phyloP scores from a whole-genome alignment of 2,888 invertebrate genomes.

The Orthosia gracilis region DNA sequence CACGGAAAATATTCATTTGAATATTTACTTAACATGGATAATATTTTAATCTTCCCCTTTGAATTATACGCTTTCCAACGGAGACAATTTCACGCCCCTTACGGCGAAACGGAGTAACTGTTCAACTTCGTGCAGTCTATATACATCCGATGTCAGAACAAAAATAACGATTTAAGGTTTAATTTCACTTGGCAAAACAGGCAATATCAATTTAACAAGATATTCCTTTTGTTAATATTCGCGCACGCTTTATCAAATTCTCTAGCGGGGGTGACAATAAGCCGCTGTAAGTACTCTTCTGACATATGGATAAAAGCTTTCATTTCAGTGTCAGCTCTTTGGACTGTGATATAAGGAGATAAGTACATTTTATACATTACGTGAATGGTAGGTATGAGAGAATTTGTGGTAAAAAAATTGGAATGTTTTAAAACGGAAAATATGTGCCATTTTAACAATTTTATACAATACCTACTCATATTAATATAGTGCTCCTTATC shows the following conservation, averaged over 20 bases:
- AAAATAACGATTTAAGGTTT: slow-evolving; percentile 69
- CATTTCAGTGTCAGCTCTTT: slow-evolving; percentile 90
- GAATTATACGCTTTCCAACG: slow-evolving; percentile 91
- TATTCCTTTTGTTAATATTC: slow-evolving; percentile 92
- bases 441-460: not conserved
- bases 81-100: slow-evolving; percentile 90
- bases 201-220: slow-evolving; percentile 91
- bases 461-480: not conserved
- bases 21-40: slow-evolving; percentile 92
- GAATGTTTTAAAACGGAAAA: not conserved
- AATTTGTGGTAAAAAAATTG: not conserved
- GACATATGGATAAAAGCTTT: slow-evolving; percentile 92
- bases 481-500: not conserved
- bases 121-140: slow-evolving; percentile 74
- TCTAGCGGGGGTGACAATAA: slow-evolving; percentile 91
- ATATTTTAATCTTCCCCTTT: slow-evolving; percentile 92
- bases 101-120: slow-evolving; percentile 81
- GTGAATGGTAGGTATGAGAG: slow-evolving; percentile 2
- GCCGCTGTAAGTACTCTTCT: slow-evolving; percentile 91
- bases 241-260: slow-evolving; percentile 92
- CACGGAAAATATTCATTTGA: slow-evolving; percentile 92
- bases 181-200: slow-evolving; percentile 75
- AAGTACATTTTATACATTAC: slow-evolving; percentile 52
- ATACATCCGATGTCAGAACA: slow-evolving; percentile 67
- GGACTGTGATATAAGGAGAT: slow-evolving; percentile 82